These are phyloP conservation scores for Phasianus colchicus DNA, from an alignment of 2,113 vertebrate species.

Conservation along the genomic window DNA sequence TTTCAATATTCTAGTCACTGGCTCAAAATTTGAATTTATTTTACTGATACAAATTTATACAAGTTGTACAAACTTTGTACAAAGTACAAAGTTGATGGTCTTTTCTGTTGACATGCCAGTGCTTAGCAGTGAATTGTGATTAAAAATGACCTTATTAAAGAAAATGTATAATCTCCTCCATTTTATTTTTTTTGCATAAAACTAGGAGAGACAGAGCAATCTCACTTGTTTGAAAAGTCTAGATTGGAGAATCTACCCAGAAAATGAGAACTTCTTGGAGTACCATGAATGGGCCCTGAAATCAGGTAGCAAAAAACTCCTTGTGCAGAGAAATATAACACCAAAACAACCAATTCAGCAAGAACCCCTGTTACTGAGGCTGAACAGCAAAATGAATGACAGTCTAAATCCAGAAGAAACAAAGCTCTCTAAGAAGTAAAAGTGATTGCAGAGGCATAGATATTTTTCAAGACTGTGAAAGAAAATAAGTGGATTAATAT, in stretches of 20 bases:
- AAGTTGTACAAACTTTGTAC: too few species aligned
- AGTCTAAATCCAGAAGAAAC: slow-evolving; percentile 8
- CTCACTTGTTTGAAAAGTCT: neutral
- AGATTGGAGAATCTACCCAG: neutral
- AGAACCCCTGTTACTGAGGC: neutral
- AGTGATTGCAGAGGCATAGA: neutral
- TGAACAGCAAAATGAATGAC: neutral
- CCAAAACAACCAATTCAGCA: neutral
- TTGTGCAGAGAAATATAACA: neutral
- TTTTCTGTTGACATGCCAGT: neutral
- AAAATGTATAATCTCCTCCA: neutral
- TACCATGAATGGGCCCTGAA: neutral
- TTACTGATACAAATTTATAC: neutral
- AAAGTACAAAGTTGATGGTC: neutral
- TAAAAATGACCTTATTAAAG: neutral
- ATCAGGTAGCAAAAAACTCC: slow-evolving; percentile 6
- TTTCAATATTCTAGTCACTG: neutral
- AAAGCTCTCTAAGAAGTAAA: neutral
- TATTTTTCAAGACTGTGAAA: neutral
- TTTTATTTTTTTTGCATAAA: neutral
- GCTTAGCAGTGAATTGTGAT: neutral
- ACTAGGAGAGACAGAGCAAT: neutral
- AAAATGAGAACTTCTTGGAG: neutral
- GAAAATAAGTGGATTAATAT: neutral
- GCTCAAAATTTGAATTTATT: neutral